These are phyloP conservation scores for Yponomeuta cagnagella DNA, from an alignment of 2,888 invertebrate genomes.

Conservation along the genomic window DNA sequence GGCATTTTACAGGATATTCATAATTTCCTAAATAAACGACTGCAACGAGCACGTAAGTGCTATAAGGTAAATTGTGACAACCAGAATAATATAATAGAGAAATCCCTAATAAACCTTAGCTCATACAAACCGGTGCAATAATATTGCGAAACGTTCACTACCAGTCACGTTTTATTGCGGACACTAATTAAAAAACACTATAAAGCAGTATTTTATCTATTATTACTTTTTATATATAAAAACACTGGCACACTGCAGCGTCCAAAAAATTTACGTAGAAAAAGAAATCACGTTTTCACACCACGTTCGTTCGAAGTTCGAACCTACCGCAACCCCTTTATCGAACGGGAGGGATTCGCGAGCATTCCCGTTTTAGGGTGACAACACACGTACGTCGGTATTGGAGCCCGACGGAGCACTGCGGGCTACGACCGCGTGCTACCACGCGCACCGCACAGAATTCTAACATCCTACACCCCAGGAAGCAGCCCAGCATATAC, in stretches of 20 bases:
- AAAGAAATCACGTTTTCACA: conserved; percentile 29
- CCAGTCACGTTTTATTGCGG: conserved; percentile 20
- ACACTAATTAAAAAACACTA: conserved; percentile 11
- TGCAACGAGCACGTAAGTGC: background rate
- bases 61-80: background rate
- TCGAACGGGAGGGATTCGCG: conserved; percentile 34
- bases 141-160: conserved; percentile 14
- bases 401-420: conserved; percentile 68
- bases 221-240: conserved; percentile 21
- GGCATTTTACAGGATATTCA: background rate
- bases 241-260: conserved; percentile 18
- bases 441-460: conserved; percentile 36
- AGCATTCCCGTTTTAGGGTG: conserved; percentile 31
- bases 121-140: conserved; percentile 17
- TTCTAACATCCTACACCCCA: conserved; percentile 47
- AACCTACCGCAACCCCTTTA: conserved; percentile 55
- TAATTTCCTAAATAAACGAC: background rate
- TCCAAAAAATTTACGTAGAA: conserved; percentile 27
- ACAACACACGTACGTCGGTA: conserved; percentile 42
- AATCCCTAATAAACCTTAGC: conserved; percentile 13
- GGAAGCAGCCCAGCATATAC: conserved; percentile 19
- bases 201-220: background rate
- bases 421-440: conserved; percentile 63
- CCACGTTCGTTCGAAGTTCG: conserved; percentile 20
- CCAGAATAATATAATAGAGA: conserved; percentile 3